Evolutionary conservation across 2,113 vertebrate genomes (phyloP), one percentile per base, ranked within the genome.

Genomic region (Philantomba maxwellii): DNA sequence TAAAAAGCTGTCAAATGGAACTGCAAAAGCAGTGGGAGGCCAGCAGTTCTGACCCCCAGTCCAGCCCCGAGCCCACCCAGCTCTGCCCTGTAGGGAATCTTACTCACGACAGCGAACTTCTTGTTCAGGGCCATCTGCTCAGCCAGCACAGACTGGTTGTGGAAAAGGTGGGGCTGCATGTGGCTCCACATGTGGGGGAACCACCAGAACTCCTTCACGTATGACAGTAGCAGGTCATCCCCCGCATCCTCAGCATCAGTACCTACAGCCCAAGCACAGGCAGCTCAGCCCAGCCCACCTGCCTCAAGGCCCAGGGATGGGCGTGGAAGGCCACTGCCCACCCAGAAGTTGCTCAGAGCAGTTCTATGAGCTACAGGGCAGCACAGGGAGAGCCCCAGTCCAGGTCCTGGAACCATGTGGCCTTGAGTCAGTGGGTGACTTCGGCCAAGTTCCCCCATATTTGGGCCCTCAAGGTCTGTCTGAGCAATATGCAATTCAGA

Each of bases 151-250:
- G 99, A 99, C 98, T 99, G 99, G 98, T 99, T 99, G 98, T 99
- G 99, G 99, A 99, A 99, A 58, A 99, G 99, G 97, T 99, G 99
- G 25, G 99, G 99, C 98, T 99, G 99, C 99, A 99, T 99, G 98
- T 99, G 99, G 98, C 99, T 99, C 99, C 99, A 99, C 99, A 99
- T 99, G 98, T 99, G 99, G 13, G 99, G 99, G 96, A 99, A 99
- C 99, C 99, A 99, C 99, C 99, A 99, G 98, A 99, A 99, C 98
- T 99, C 99, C 97, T 99, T 99, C 97, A 99, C 99, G 0, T 99
- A 99, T 6, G 99, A 99, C 83, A 99, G 99, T 98, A 99, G 98
- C 96, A 99, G 99, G 98, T 99, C 99, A 0, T 99, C 99, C 0
- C 99, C 99, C 45, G 99, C 99, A 0, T 99, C 99, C 98, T 99